A percentile compares a stretch with the other conserved stretches of the same genome.
These are phyloP conservation scores for Huso huso DNA, from an alignment of 2,797 vertebrate species.

Conservation along the genomic window DNA sequence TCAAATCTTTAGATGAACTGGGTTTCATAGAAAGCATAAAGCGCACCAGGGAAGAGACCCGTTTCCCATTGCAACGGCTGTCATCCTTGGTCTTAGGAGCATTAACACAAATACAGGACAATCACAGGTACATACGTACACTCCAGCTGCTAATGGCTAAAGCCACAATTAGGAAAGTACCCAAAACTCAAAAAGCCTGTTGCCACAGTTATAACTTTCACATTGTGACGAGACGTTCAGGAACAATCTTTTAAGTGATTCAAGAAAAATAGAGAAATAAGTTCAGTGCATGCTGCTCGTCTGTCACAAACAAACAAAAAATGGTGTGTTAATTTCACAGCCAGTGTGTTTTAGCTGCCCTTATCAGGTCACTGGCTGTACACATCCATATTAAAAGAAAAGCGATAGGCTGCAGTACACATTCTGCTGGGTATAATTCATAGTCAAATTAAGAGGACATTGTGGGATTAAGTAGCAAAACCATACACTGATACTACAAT, in stretches of 20 bases:
- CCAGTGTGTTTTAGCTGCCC: conserved; percentile 66
- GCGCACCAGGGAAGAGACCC: conserved; percentile 29
- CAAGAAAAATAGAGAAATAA: conserved; percentile 30
- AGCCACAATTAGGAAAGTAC: conserved; percentile 33
- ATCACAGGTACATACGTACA: conserved; percentile 5
- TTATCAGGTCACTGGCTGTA: conserved; percentile 55
- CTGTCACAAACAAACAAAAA: conserved; percentile 8
- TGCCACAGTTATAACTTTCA: conserved; percentile 5
- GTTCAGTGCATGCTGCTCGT: conserved; percentile 53
- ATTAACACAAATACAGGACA: conserved; percentile 49
- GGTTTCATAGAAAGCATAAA: conserved; percentile 44
- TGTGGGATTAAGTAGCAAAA: too few species aligned
- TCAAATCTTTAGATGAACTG: conserved; percentile 31
- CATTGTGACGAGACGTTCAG: neutral
- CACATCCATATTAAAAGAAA: conserved; percentile 43
- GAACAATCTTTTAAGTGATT: neutral
- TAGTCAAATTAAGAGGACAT: too few species aligned
- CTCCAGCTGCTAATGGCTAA: conserved; percentile 10
- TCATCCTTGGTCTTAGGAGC: conserved; percentile 47
- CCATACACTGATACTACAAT: too few species aligned
- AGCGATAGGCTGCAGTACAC: conserved; percentile 57
- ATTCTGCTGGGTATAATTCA: conserved; percentile 37
- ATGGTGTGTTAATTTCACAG: neutral
- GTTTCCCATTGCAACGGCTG: conserved; percentile 52
- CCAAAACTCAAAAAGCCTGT: conserved; percentile 41